These are phyloP conservation scores for Caenorhabditis japonica DNA, from an alignment of 2,888 invertebrate genomes.

Conservation along the genomic window DNA sequence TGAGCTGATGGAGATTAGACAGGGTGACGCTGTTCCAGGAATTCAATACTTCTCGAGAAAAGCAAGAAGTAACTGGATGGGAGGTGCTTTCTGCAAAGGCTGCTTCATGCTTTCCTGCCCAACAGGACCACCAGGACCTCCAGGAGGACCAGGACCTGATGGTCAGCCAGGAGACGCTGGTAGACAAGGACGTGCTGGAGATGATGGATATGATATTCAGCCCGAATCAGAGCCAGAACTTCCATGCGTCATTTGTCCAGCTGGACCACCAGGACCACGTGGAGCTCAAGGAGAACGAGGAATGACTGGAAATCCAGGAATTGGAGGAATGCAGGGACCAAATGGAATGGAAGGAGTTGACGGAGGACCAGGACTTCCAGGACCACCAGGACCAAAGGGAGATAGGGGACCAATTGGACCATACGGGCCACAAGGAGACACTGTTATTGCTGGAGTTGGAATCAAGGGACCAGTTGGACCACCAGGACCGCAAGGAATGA, in stretches of 20 bases:
- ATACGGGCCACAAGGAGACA: constrained; percentile 67
- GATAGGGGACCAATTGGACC: constrained; percentile 64
- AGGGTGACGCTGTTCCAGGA: constrained; percentile 30
- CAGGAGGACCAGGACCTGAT: constrained; percentile 72
- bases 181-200: constrained; percentile 68
- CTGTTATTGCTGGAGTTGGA: constrained; percentile 72
- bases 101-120: constrained; percentile 74
- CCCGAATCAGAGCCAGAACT: constrained; percentile 74
- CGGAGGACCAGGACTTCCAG: constrained; percentile 67
- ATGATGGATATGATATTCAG: constrained; percentile 75
- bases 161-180: constrained; percentile 73
- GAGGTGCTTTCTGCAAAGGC: constrained; percentile 65
- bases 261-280: constrained; percentile 75
- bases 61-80: constrained; percentile 57
- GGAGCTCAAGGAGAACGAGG: constrained; percentile 77
- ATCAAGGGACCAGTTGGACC: constrained; percentile 73
- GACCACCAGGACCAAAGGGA: constrained; percentile 63
- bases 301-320: constrained; percentile 65
- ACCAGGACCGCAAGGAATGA: constrained; percentile 70
- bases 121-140: constrained; percentile 74
- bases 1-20: constrained; percentile 52
- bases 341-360: constrained; percentile 69
- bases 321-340: constrained; percentile 64
- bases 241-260: constrained; percentile 76
- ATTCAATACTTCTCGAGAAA: constrained; percentile 67